Evolutionary conservation across 2,797 vertebrate species (phyloP).

Genomic region (Myotis vivesi): DNA sequence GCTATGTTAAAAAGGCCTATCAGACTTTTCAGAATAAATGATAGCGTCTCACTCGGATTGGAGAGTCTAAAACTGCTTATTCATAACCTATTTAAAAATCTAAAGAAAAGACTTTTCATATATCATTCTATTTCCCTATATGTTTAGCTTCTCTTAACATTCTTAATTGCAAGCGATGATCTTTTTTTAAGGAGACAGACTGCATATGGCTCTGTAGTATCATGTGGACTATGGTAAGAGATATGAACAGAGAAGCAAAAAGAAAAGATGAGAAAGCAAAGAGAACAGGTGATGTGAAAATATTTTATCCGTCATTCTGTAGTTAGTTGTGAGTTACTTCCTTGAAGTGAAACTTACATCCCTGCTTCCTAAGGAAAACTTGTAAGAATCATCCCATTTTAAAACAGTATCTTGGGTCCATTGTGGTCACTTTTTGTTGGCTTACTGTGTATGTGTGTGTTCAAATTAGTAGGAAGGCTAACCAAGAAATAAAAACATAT

Average conservation of each 20-base stretch:
- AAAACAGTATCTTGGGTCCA: neutral
- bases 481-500: neutral
- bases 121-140: neutral
- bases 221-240: neutral
- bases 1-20: neutral
- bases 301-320: neutral
- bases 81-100: neutral
- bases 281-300: neutral
- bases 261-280: neutral
- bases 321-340: constrained; percentile 25
- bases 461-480: neutral
- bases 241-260: neutral
- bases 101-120: neutral
- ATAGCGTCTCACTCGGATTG: neutral
- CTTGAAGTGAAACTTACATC: neutral
- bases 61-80: neutral
- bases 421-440: neutral
- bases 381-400: neutral
- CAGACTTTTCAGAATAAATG: constrained; percentile 7
- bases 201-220: neutral
- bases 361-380: neutral
- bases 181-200: neutral
- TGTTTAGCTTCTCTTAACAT: neutral
- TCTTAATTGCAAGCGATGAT: neutral
- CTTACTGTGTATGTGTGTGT: neutral